Evolutionary conservation across 2,113 vertebrate genomes (phyloP).

Genomic region (Caracal caracal): DNA sequence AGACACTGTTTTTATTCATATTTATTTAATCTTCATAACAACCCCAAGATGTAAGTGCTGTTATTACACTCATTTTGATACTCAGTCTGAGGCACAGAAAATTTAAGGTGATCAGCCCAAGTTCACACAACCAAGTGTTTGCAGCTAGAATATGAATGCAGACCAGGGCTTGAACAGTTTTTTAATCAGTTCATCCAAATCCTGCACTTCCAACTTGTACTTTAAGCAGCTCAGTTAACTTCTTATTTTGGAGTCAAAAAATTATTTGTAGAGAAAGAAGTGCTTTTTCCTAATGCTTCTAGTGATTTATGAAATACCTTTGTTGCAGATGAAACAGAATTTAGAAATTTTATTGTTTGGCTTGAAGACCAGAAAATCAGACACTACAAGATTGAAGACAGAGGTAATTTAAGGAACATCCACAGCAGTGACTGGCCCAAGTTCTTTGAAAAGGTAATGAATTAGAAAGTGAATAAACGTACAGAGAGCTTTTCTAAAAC

Average conservation of each 20-base stretch:
- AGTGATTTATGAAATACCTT: background rate
- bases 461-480: background rate
- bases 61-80: background rate
- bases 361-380: constrained; percentile 99
- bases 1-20: background rate
- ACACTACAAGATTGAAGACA: constrained; percentile 98
- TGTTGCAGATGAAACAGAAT: constrained; percentile 95
- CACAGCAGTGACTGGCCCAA: constrained; percentile 95
- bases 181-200: background rate
- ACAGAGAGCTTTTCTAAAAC: background rate
- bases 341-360: constrained; percentile 98
- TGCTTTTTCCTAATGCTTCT: background rate
- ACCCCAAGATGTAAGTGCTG: background rate
- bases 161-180: background rate
- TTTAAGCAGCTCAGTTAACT: background rate
- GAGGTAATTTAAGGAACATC: constrained; percentile 96
- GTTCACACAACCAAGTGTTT: background rate
- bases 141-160: constrained; percentile 34
- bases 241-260: background rate
- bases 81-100: constrained; percentile 5
- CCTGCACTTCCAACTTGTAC: background rate
- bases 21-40: constrained; percentile 13
- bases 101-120: background rate
- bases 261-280: background rate
- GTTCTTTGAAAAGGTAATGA: constrained; percentile 93